These are phyloP conservation scores for Platysternon megacephalum DNA, from an alignment of 2,113 vertebrate genomes.

Conservation along the genomic window DNA sequence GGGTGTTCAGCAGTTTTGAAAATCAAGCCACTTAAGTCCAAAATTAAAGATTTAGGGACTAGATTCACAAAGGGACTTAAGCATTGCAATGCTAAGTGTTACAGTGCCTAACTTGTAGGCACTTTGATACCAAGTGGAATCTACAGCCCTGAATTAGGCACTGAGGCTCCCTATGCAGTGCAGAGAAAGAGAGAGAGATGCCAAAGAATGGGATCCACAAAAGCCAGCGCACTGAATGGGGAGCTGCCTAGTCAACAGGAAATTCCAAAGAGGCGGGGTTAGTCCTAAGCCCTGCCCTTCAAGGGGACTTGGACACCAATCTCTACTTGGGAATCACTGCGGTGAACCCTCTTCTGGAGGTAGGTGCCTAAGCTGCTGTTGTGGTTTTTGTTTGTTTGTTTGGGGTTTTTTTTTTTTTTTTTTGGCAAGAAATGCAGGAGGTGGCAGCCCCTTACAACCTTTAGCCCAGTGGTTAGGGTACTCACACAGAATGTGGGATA, in stretches of 20 bases:
- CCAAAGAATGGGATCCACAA: not conserved
- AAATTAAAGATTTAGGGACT: no score
- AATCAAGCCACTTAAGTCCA: not conserved
- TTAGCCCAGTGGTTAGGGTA: not conserved
- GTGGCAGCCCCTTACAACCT: not conserved
- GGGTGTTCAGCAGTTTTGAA: not conserved
- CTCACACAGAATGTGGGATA: not conserved
- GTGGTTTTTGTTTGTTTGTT: not conserved
- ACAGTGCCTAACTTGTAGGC: no score
- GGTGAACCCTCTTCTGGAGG: no score
- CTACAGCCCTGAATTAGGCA: not conserved
- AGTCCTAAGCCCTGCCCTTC: not conserved
- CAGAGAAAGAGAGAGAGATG: not conserved
- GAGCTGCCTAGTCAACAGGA: not conserved
- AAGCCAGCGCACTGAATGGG: not conserved
- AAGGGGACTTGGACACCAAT: not conserved
- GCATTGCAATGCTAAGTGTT: no score
- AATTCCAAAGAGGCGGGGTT: not conserved
- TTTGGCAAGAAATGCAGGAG: not conserved
- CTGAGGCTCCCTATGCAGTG: not conserved
- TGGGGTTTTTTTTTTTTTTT: no score
- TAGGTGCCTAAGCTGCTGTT: no score
- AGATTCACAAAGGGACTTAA: no score
- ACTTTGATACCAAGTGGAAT: not conserved
- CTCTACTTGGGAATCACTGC: no score